Percentiles rank a stretch among this genome's conserved stretches.
Evolutionary conservation across 2,797 vertebrate genomes (phyloP).

Genomic region (Platyrinchus mystaceus): DNA sequence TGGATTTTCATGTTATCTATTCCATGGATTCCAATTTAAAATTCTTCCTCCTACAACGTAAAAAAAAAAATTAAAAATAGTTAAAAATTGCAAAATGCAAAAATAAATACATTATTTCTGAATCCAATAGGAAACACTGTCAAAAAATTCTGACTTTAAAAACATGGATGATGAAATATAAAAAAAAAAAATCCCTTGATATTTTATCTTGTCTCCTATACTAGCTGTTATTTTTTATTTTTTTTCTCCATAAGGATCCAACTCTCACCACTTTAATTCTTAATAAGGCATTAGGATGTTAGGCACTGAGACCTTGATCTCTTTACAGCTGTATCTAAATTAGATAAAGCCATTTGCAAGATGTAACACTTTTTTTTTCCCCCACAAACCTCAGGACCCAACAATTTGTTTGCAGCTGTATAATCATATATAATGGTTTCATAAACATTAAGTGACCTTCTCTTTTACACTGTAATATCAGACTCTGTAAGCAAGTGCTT

Average conservation of each 20-base stretch:
- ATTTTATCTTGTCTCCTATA: background rate
- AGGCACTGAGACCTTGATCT: background rate
- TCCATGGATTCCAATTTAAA: background rate
- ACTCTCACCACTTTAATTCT: background rate
- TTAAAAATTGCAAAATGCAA: background rate
- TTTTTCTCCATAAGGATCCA: background rate
- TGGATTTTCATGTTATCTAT: background rate
- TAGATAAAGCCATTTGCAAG: background rate
- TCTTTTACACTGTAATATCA: background rate
- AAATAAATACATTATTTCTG: background rate
- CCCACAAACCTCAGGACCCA: background rate
- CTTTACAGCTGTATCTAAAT: background rate
- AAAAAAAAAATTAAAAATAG: background rate
- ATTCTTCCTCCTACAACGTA: background rate
- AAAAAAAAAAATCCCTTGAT: background rate
- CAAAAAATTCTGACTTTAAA: background rate
- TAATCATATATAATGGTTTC: background rate
- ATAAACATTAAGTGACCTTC: background rate
- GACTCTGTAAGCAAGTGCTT: background rate
- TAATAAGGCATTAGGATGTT: background rate
- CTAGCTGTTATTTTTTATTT: background rate
- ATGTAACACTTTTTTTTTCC: background rate
- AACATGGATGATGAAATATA: rapidly evolving
- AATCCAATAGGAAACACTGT: background rate
- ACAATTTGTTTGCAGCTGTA: background rate